Evolutionary conservation across 2,797 vertebrate genomes (phyloP).

Genomic region (Hippoglossus hippoglossus): DNA sequence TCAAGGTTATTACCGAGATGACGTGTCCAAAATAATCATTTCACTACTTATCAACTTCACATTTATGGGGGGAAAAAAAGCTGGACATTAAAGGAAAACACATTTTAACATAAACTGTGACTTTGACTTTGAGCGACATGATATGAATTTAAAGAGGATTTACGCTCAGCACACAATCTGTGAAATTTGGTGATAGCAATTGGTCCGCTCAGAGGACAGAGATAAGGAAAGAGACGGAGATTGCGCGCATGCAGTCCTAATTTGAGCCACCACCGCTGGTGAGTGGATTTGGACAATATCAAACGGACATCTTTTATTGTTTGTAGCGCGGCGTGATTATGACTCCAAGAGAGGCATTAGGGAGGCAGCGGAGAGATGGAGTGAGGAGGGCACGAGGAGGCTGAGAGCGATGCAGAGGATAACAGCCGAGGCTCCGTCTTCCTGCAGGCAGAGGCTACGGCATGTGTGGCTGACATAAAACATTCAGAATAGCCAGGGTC

Average conservation of each 20-base stretch:
- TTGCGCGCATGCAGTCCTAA: constrained; percentile 53
- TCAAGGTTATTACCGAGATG: constrained; percentile 23
- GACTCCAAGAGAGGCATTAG: constrained; percentile 32
- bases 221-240: constrained; percentile 71
- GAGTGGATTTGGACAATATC: constrained; percentile 76
- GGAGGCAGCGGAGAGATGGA: constrained; percentile 34
- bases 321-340: constrained; percentile 50
- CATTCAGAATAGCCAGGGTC: constrained; percentile 14
- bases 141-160: constrained; percentile 75
- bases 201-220: constrained; percentile 51
- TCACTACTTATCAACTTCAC: constrained; percentile 12
- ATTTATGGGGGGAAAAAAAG: no score
- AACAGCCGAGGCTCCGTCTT: constrained; percentile 30
- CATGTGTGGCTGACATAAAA: constrained; percentile 5
- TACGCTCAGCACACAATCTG: constrained; percentile 59
- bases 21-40: constrained; percentile 17
- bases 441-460: not conserved
- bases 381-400: constrained; percentile 42
- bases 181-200: constrained; percentile 65
- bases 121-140: constrained; percentile 54
- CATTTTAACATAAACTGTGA: constrained; percentile 6
- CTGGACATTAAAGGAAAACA: constrained; percentile 4
- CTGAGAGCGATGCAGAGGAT: constrained; percentile 54
- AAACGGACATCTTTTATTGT: constrained; percentile 67
- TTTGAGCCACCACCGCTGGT: constrained; percentile 66